phyloP scores from a whole-genome alignment of 2,888 invertebrate species.

The Dermolepida albohirtum region DNA sequence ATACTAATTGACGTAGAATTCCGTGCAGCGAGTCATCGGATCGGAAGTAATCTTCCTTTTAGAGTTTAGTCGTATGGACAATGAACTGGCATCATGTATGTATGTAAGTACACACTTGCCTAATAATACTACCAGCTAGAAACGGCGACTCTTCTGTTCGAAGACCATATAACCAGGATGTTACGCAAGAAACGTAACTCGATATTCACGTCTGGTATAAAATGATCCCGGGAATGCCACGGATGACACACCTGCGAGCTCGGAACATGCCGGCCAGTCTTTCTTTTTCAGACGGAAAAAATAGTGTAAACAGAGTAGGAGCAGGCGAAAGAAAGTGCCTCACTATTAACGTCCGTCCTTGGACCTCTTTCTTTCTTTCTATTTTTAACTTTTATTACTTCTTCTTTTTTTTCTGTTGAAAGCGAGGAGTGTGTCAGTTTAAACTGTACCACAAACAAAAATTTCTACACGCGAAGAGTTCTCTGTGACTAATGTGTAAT shows the following conservation, averaged over 20 bases:
- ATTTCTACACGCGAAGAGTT: conserved; percentile 10
- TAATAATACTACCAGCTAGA: neutral
- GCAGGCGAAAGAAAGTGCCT: conserved; percentile 25
- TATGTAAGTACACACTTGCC: conserved; percentile 6
- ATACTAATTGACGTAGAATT: conserved; percentile 26
- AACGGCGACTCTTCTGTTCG: neutral
- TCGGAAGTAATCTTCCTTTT: conserved; percentile 30
- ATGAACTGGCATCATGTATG: conserved; percentile 16
- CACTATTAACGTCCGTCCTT: conserved; percentile 16
- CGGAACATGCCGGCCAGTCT: conserved; percentile 25
- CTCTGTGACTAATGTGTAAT: conserved; percentile 9
- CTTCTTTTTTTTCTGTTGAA: too few relatives aligned
- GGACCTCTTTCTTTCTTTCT: conserved; percentile 23
- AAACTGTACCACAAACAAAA: neutral
- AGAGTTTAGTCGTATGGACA: conserved; percentile 11
- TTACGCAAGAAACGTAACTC: conserved; percentile 30
- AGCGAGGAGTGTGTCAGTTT: too few relatives aligned
- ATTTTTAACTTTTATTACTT: conserved; percentile 13
- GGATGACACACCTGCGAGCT: conserved; percentile 26
- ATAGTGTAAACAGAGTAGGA: conserved; percentile 16
- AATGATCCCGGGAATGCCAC: conserved; percentile 32
- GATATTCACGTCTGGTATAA: conserved; percentile 29
- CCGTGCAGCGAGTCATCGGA: conserved; percentile 11
- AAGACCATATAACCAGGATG: conserved; percentile 27
- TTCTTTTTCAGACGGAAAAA: conserved; percentile 19